A percentile compares a stretch with the other conserved stretches of the same genome.
These are phyloP conservation scores for Typhlichthys eigenmanni DNA, from an alignment of 2,797 vertebrate species.

Conservation along the genomic window DNA sequence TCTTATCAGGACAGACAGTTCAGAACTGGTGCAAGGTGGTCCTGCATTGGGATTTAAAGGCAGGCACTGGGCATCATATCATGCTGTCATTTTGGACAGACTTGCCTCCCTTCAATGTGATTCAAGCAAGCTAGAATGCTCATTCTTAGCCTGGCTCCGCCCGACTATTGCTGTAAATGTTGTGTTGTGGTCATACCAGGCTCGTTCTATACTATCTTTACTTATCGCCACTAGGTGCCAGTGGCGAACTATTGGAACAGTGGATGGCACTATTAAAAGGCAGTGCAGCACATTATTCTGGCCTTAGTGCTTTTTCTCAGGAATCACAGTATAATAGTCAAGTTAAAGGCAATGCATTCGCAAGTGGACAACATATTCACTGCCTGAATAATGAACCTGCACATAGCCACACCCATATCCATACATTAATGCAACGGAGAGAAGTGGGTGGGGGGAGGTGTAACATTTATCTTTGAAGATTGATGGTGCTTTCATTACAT, in stretches of 20 bases:
- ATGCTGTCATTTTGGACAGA: too few species aligned
- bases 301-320: background rate
- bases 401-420: slow-evolving; percentile 14
- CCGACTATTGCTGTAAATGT: too few species aligned
- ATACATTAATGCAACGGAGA: slow-evolving; percentile 20
- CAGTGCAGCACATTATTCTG: slow-evolving; percentile 1
- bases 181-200: too few species aligned
- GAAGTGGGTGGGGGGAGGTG: slow-evolving; percentile 4
- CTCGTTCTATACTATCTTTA: background rate
- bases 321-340: slow-evolving; percentile 3
- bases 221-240: slow-evolving; percentile 52
- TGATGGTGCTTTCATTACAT: slow-evolving; percentile 47
- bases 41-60: too few species aligned
- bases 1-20: slow-evolving; percentile 1
- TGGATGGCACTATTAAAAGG: slow-evolving; percentile 3
- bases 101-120: background rate
- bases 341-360: background rate
- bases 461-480: slow-evolving; percentile 58
- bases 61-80: too few species aligned
- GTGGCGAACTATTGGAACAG: slow-evolving; percentile 27
- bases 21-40: too few species aligned
- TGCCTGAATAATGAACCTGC: slow-evolving; percentile 15
- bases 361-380: slow-evolving; percentile 19
- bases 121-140: too few species aligned
- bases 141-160: too few species aligned